Percentiles rank a stretch among this genome's conserved stretches.
These are phyloP conservation scores for Pseudopipra pipra DNA, from an alignment of 2,113 vertebrate genomes.

Conservation along the genomic window DNA sequence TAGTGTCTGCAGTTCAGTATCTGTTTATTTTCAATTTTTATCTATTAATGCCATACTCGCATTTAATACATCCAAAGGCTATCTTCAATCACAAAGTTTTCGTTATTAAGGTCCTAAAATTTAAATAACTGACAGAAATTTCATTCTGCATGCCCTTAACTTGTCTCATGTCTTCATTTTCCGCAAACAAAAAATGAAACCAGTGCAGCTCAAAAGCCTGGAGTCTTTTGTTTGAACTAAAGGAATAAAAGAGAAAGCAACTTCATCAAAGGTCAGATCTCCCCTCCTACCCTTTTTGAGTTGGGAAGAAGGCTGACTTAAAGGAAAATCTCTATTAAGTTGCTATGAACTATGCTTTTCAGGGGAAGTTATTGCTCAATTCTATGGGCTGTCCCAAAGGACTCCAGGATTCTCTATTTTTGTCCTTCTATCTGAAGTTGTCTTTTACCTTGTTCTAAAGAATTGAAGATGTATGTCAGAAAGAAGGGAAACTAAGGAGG, in stretches of 20 bases:
- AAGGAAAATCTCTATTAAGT: background rate
- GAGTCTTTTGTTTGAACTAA: slow-evolving; percentile 16
- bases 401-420: background rate
- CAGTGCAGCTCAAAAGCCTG: background rate
- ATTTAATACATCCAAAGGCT: background rate
- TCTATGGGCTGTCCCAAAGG: background rate
- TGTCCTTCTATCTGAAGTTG: background rate
- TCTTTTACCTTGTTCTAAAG: background rate
- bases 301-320: background rate
- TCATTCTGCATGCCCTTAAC: background rate
- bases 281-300: background rate
- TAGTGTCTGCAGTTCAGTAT: background rate
- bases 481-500: background rate
- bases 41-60: background rate
- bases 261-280: slow-evolving; percentile 24
- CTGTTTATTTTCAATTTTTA: background rate
- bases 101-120: background rate
- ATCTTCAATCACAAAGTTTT: background rate
- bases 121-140: background rate
- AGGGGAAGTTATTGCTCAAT: background rate
- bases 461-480: background rate
- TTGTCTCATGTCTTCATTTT: background rate
- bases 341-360: background rate
- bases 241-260: background rate
- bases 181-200: background rate